Conservation (phyloP, 2,888 invertebrate genomes). For the Hartigia nigra region DNA sequence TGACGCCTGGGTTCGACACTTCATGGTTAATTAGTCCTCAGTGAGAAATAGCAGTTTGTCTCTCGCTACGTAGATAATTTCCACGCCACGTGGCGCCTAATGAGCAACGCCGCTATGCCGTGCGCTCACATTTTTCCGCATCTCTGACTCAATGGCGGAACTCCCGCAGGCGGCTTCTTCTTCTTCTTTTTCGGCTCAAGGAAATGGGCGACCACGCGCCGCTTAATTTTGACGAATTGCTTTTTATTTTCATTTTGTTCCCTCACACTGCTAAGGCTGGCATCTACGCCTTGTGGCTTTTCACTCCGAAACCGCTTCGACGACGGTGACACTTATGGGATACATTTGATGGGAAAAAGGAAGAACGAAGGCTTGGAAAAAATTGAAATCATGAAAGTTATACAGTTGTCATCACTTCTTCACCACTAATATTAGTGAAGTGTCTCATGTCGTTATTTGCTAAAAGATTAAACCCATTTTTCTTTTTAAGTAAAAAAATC, state of each 20-base stretch:
- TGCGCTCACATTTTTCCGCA: conserved; percentile 38
- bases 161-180: conserved; percentile 17
- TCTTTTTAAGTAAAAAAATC: not conserved
- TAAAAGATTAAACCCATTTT: not conserved
- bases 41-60: conserved; percentile 45
- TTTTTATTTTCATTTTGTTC: conserved; percentile 3
- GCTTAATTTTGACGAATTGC: conserved; percentile 42
- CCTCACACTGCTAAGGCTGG: not conserved
- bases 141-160: not conserved
- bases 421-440: not conserved
- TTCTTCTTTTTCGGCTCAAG: conserved; percentile 11
- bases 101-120: conserved; percentile 34
- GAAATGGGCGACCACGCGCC: conserved; percentile 26
- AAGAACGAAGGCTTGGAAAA: not conserved
- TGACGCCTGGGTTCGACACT: conserved; percentile 48
- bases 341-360: not conserved
- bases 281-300: not conserved
- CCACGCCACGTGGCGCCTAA: conserved; percentile 57
- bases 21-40: conserved; percentile 55
- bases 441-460: not conserved
- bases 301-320: not conserved
- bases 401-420: not conserved
- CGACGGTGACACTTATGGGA: not conserved
- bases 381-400: not conserved
- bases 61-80: conserved; percentile 52